These are phyloP conservation scores for Enteromius afrohamiltoni DNA, from an alignment of 2,797 vertebrate genomes.

Conservation along the genomic window DNA sequence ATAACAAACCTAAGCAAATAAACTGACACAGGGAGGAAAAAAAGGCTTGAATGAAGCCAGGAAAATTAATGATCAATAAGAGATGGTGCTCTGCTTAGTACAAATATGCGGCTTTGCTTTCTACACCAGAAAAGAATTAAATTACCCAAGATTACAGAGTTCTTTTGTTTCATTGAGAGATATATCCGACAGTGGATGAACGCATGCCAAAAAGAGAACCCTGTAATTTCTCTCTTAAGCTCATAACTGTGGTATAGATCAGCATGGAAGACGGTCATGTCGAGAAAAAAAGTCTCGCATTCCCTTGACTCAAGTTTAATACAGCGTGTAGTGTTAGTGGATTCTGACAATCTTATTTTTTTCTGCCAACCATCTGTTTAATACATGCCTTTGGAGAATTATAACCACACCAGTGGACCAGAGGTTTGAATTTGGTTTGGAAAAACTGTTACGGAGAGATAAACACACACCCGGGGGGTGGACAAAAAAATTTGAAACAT, in stretches of 20 bases:
- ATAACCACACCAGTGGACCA: constrained; percentile 30
- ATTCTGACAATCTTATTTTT: constrained; percentile 64
- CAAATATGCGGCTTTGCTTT: constrained; percentile 61
- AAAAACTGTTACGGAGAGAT: constrained; percentile 31
- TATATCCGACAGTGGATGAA: constrained; percentile 72
- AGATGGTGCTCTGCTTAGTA: constrained; percentile 61
- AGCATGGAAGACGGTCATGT: constrained; percentile 69
- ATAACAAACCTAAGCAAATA: constrained; percentile 59
- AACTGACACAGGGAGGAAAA: constrained; percentile 58
- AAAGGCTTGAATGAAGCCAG: constrained; percentile 58
- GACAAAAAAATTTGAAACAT: background rate
- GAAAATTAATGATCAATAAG: constrained; percentile 61
- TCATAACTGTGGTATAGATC: constrained; percentile 75
- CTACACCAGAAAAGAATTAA: constrained; percentile 55
- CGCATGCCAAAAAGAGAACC: constrained; percentile 63
- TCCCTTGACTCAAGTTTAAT: constrained; percentile 59
- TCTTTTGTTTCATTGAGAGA: constrained; percentile 71
- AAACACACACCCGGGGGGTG: constrained; percentile 13
- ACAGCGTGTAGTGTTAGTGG: constrained; percentile 57
- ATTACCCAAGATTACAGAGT: constrained; percentile 69
- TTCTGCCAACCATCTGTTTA: constrained; percentile 66
- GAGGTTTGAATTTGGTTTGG: constrained; percentile 39
- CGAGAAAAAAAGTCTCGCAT: constrained; percentile 57
- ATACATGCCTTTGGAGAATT: constrained; percentile 60
- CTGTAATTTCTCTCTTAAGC: constrained; percentile 72